These are phyloP conservation scores for Sebastes variabilis DNA, from an alignment of 2,797 vertebrate genomes.

Conservation along the genomic window DNA sequence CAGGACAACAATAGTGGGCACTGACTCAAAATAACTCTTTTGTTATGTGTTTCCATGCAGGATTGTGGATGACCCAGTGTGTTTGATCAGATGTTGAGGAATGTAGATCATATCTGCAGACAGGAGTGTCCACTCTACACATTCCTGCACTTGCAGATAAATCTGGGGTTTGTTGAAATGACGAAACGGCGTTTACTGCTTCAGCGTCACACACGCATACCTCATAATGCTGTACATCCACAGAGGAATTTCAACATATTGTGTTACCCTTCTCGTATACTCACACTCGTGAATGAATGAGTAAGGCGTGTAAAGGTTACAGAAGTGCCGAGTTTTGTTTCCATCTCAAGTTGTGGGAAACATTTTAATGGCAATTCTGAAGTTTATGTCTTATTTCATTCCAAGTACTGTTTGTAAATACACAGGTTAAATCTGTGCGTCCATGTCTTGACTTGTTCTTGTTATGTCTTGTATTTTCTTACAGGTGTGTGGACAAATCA, in stretches of 20 bases:
- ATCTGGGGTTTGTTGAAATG: slow-evolving; percentile 25
- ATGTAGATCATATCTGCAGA: slow-evolving; percentile 66
- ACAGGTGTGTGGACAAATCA: slow-evolving; percentile 17
- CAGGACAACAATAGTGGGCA: not conserved
- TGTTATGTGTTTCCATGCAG: not conserved
- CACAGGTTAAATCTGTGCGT: not conserved
- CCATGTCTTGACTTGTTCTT: slow-evolving; percentile 21
- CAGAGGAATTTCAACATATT: not conserved
- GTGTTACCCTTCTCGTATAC: not conserved
- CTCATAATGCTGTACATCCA: not conserved
- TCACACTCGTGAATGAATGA: not conserved
- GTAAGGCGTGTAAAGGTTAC: not conserved
- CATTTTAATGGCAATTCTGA: not conserved
- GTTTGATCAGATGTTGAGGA: slow-evolving; percentile 39
- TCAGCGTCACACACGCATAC: not conserved
- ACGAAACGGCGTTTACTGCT: slow-evolving; percentile 1
- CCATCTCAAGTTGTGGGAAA: not conserved
- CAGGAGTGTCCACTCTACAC: slow-evolving; percentile 51
- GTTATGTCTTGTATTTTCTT: slow-evolving; percentile 11
- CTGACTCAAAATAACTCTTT: not conserved
- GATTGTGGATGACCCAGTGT: not conserved
- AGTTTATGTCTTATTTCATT: not conserved
- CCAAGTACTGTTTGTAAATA: not conserved
- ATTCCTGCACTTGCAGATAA: slow-evolving; percentile 48
- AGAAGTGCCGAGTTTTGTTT: not conserved